These are phyloP conservation scores for Archilochus colubris DNA, from an alignment of 2,113 vertebrate species.

Conservation along the genomic window DNA sequence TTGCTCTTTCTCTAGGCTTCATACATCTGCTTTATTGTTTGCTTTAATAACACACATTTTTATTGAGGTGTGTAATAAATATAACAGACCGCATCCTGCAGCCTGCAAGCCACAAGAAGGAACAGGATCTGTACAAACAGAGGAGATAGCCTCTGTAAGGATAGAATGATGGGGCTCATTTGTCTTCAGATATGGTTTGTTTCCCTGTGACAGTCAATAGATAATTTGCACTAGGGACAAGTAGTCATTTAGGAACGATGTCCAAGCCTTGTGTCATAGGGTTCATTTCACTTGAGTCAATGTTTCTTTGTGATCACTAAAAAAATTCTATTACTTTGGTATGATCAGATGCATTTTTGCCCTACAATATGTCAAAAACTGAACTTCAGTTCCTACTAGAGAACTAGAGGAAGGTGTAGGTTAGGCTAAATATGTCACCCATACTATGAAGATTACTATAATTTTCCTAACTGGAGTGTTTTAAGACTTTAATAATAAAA, in stretches of 20 bases:
- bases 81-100: neutral
- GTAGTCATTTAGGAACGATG: neutral
- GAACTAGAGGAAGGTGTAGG: neutral
- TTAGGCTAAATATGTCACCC: neutral
- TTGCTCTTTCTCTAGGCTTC: neutral
- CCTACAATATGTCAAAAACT: neutral
- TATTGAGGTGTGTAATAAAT: slow-evolving; percentile 19
- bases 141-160: neutral
- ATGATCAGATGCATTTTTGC: neutral
- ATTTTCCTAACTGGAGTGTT: neutral
- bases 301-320: neutral
- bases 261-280: neutral
- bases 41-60: slow-evolving; percentile 42
- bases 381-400: neutral
- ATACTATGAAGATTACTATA: neutral
- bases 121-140: neutral
- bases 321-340: neutral
- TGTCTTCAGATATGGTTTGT: neutral
- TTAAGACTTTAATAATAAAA: neutral
- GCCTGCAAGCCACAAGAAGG: neutral
- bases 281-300: neutral
- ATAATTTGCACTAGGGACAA: neutral
- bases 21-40: neutral
- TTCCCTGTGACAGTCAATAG: neutral
- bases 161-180: neutral